phyloP scores from a whole-genome alignment of 2,113 vertebrate genomes.

The Sylvietta virens region DNA sequence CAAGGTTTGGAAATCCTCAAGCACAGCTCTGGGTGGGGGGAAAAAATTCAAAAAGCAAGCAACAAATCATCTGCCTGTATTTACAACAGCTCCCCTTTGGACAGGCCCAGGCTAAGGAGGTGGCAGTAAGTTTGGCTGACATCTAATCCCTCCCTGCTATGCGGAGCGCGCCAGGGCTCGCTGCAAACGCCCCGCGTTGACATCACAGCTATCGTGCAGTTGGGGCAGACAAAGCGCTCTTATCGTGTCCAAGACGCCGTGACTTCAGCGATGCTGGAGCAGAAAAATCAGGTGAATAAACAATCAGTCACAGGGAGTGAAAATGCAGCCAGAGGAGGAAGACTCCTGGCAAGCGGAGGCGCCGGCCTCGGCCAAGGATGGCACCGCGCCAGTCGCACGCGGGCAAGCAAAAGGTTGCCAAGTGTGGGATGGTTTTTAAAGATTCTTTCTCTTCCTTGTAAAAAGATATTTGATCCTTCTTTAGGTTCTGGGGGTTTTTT shows the following conservation, averaged over 20 bases:
- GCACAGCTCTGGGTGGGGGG: neutral
- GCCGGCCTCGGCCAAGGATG: constrained; percentile 35
- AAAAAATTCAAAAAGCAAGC: neutral
- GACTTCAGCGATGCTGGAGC: neutral
- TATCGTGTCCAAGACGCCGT: neutral
- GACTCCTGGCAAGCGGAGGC: constrained; percentile 74
- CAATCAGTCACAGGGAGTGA: neutral
- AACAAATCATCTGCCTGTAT: neutral
- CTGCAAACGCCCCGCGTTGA: neutral
- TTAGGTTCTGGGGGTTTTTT: neutral
- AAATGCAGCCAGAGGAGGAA: constrained; percentile 1
- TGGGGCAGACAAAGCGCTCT: neutral
- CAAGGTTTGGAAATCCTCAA: neutral
- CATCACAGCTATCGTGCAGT: neutral
- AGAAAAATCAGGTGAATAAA: constrained; percentile 55
- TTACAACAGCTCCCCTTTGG: neutral
- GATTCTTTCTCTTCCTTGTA: constrained; percentile 26
- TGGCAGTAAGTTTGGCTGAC: neutral
- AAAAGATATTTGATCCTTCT: constrained; percentile 3
- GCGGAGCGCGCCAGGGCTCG: neutral
- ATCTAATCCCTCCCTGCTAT: neutral
- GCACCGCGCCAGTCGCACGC: constrained; percentile 53
- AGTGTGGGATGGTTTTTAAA: constrained; percentile 49
- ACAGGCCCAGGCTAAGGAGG: neutral
- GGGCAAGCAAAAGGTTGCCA: constrained; percentile 52